Evolutionary conservation across 2,888 invertebrate genomes (phyloP), one percentile per base, ranked within the genome.

Genomic region (Oxyscelio sp.): DNA sequence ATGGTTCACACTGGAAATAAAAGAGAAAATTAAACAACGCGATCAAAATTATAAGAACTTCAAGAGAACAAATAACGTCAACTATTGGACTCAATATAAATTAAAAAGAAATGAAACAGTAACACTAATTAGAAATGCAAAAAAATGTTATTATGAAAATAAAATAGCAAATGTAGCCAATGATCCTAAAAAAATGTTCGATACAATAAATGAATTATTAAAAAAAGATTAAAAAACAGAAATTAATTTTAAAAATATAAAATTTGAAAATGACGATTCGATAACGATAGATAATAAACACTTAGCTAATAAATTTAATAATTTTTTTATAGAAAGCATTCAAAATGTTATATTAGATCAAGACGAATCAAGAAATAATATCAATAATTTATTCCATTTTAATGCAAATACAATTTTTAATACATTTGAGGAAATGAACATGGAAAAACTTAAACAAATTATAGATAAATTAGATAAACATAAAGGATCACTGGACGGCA

Each of bases 281-380:
- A 31, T 24, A 3, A 1, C n/a, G 6, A 11, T 40, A 15, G 40
- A 48, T 71, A 22, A 58, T 22, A 71, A 58, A 71, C 15, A 59
- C 19, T 40, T 68, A 54, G 24, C 68, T 11, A 40, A 68, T 24
- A 68, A 68, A 22, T 68, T 68, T 54, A 71, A 71, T 38, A 9
- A 40, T 13, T 74, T 27, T 59, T 74, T 74, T 43, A 50, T 59
- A 3, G 56, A 56, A 15, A 68, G 56, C 13, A 43, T 56, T 17
- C 43, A 56, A 43, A 68, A 56, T 56, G 56, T 27, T 5, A 27
- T 27, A 5, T 27, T 59, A 38, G 40, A 21, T 8, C 38, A 2
- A 19, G 59, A 56, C 56, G 56, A 56, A 17, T 0, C 56, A 27
- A 27, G 27, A 27, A 27, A 27, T 27, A 6, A 27, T 27, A 27